Evolutionary conservation across 1,140 invertebrate species (phyloP).

Genomic region (Carposina sasakii): DNA sequence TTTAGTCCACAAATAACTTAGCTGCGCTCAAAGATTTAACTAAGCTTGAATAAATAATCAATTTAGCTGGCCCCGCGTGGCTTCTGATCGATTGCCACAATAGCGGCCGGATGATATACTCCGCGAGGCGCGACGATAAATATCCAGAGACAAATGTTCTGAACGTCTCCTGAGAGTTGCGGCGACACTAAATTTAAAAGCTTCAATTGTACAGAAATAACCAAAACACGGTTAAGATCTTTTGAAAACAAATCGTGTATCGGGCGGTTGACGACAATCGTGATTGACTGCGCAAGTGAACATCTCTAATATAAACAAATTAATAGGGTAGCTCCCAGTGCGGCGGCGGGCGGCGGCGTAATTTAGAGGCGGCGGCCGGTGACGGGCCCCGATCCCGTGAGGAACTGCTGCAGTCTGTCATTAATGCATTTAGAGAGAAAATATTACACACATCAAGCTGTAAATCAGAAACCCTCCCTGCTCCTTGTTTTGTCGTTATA

Average conservation of each 20-base stretch:
- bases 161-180: conserved; percentile 64
- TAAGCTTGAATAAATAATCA: conserved; percentile 68
- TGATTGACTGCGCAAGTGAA: conserved; percentile 70
- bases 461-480: no score
- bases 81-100: conserved; percentile 66
- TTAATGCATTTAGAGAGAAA: conserved; percentile 46
- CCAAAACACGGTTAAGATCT: conserved; percentile 69
- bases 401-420: conserved; percentile 31
- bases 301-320: conserved; percentile 70
- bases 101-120: conserved; percentile 64
- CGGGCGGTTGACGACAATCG: conserved; percentile 63
- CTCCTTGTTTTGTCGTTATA: no score
- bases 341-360: conserved; percentile 32
- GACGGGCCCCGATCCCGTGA: conserved; percentile 24
- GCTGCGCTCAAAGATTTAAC: conserved; percentile 56
- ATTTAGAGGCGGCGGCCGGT: conserved; percentile 28
- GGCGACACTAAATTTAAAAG: conserved; percentile 70
- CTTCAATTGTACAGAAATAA: conserved; percentile 70
- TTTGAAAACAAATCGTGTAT: conserved; percentile 69
- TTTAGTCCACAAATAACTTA: conserved; percentile 63
- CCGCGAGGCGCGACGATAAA: conserved; percentile 61
- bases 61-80: conserved; percentile 52
- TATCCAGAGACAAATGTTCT: conserved; percentile 69
- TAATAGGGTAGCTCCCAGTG: conserved; percentile 55
- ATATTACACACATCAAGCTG: conserved; percentile 38